Evolutionary conservation across 2,888 invertebrate genomes (phyloP), one percentile per base, ranked within the genome.

Genomic region (Drosophila longiperda): DNA sequence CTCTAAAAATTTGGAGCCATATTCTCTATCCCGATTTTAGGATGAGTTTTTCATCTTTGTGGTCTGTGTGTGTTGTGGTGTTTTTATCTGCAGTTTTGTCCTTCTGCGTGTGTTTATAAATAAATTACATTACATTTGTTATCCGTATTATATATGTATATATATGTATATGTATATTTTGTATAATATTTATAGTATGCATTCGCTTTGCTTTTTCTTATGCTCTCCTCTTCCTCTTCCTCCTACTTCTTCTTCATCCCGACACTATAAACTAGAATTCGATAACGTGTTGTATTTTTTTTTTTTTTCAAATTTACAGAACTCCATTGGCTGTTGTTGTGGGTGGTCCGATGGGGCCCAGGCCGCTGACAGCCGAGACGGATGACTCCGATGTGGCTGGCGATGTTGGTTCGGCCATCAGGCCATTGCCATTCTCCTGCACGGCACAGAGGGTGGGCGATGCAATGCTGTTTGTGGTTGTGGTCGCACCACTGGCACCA

Each of bases 271-370:
- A 65, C 83, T 87, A 88, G 73, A 73, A 89, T 90, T 90, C 83
- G 83, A 86, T 75, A 64, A 59, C 58, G 60, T 52, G 29, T 58
- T 52, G 33, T 53, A 54, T 60, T 29, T 52, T 40, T 8, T 12
- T 45, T 45, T 23, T 23, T 23, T 26, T 7, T 49, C 34, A 50
- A 73, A 78, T 73, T 92, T 93, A 93, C 91, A 93, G 91, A 64
- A 93, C 92, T 67, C 92, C 92, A 78, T 93, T 93, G 69, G 90
- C 90, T 49, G 92, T 90, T 60, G 92, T 91, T 60, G 92, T 91
- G 70, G 93, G 93, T 69, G 93, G 93, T 60, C 93, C 93, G 66
- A 93, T 93, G 61, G 93, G 93, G 67, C 93, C 93, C 38, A 93
- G 81, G 62, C 91, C 91, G 67, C 89, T 87, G 64, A 83, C 82